A percentile compares a stretch with the other conserved stretches of the same genome.
Conservation (phyloP, 2,113 vertebrate genomes). For the Hyaena hyaena region DNA sequence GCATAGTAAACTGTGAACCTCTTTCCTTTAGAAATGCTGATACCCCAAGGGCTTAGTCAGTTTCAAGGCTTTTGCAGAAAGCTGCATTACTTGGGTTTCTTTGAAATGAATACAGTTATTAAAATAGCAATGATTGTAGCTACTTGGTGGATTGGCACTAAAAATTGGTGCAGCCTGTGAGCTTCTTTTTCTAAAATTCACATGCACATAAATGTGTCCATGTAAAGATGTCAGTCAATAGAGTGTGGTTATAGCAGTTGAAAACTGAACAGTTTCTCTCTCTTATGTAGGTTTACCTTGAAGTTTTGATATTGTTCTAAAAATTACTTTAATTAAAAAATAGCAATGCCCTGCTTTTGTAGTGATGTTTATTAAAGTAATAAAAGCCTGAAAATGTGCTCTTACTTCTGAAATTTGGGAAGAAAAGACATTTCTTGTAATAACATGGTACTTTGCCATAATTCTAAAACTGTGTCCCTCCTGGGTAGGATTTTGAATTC, state of each 20-base stretch:
- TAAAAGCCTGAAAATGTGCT: background rate
- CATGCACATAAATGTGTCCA: slow-evolving; percentile 12
- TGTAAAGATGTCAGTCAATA: slow-evolving; percentile 9
- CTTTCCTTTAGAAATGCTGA: slow-evolving; percentile 73
- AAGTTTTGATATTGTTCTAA: background rate
- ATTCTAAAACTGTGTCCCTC: background rate
- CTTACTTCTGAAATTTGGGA: background rate
- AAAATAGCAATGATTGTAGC: slow-evolving; percentile 72
- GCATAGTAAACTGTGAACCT: slow-evolving; percentile 74
- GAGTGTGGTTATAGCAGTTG: background rate
- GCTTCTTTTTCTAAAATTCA: slow-evolving; percentile 45
- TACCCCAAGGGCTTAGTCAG: slow-evolving; percentile 68
- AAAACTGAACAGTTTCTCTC: slow-evolving; percentile 30
- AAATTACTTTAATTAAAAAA: background rate
- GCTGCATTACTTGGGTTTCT: slow-evolving; percentile 68
- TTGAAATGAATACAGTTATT: slow-evolving; percentile 78
- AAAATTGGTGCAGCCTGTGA: slow-evolving; percentile 51
- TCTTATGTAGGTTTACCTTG: slow-evolving; percentile 72
- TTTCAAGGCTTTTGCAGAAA: slow-evolving; percentile 77
- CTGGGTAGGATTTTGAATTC: slow-evolving; percentile 27
- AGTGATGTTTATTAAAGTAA: background rate
- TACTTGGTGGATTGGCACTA: slow-evolving; percentile 67
- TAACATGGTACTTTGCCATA: background rate
- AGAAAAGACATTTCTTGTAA: background rate
- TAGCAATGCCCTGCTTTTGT: background rate